Evolutionary conservation across 2,888 invertebrate genomes (phyloP), one percentile per base, ranked within the genome.

Genomic region (Lissocephala sabroskyi): DNA sequence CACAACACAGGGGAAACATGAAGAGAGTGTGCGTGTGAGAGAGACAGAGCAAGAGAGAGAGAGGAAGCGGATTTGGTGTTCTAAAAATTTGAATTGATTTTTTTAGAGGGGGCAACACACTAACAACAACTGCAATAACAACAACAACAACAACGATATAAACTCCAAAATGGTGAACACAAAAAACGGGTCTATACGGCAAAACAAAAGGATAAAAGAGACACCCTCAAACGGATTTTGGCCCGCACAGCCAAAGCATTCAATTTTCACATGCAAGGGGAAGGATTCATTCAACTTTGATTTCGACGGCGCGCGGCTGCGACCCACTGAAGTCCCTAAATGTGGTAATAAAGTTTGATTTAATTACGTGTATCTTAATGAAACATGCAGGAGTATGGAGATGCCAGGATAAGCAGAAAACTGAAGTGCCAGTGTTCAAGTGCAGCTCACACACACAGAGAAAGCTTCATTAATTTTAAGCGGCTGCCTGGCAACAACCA

Each of bases 301-400:
- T n/a, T n/a, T n/a, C n/a, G n/a, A 18, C 37, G 14, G 17, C 6
- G n/a, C 7, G n/a, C 36, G 4, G 2, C 13, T 23, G 5, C 30
- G 40, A 16, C 43, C 51, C 59, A 52, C 41, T 65, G 49, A 49
- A 42, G 47, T 47, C 36, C n/a, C 29, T 35, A 52, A 67, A 76
- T 56, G 76, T 64, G 76, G 62, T 73, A 71, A 68, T 68, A 68
- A 76, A 76, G 68, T 67, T 53, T 62, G 65, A 71, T 76, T 68
- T 68, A 68, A 68, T 76, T 76, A 68, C 52, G 76, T 75, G 68
- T 57, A 57, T 64, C 61, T 52, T 61, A 61, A 62, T 55, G 58
- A 51, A 50, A 62, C 60, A 62, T 71, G 67, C 68, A 54, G 35
- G 42, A 30, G 32, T 23, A 33, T 33, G 33, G 13, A 11, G 11